phyloP scores from a whole-genome alignment of 2,113 vertebrate species.

The Meleagris gallopavo region DNA sequence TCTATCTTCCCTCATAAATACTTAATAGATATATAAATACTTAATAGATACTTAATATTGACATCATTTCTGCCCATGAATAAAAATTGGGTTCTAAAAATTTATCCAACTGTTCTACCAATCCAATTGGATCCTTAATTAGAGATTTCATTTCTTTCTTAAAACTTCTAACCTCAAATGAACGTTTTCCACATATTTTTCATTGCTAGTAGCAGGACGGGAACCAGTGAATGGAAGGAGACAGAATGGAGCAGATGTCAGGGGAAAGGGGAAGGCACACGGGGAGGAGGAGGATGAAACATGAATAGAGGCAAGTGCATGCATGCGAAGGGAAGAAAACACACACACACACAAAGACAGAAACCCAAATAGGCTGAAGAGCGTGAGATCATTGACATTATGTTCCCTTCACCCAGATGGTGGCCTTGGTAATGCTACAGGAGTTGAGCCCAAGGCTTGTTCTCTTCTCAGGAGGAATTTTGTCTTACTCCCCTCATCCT shows the following conservation, averaged over 20 bases:
- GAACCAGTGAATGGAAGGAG: background rate
- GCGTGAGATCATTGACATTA: background rate
- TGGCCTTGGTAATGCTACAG: background rate
- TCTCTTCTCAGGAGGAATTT: background rate
- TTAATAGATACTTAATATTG: too few relatives aligned
- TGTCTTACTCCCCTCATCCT: too few relatives aligned
- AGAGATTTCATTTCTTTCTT: too few relatives aligned
- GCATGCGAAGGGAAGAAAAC: rapidly evolving
- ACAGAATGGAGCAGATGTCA: background rate
- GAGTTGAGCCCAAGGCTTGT: background rate
- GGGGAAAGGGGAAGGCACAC: background rate
- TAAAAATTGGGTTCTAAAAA: too few relatives aligned
- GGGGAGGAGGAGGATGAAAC: background rate
- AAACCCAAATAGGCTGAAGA: background rate
- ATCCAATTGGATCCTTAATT: too few relatives aligned
- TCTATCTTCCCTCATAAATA: too few relatives aligned
- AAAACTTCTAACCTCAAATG: too few relatives aligned
- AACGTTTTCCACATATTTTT: background rate
- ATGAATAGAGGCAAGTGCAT: background rate
- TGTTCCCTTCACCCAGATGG: background rate
- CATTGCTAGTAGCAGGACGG: rapidly evolving
- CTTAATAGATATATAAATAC: too few relatives aligned
- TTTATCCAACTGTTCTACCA: too few relatives aligned
- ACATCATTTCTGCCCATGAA: too few relatives aligned
- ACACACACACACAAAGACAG: too few relatives aligned